These are phyloP conservation scores for Agrotis puta DNA, from an alignment of 2,888 invertebrate genomes.

Conservation along the genomic window DNA sequence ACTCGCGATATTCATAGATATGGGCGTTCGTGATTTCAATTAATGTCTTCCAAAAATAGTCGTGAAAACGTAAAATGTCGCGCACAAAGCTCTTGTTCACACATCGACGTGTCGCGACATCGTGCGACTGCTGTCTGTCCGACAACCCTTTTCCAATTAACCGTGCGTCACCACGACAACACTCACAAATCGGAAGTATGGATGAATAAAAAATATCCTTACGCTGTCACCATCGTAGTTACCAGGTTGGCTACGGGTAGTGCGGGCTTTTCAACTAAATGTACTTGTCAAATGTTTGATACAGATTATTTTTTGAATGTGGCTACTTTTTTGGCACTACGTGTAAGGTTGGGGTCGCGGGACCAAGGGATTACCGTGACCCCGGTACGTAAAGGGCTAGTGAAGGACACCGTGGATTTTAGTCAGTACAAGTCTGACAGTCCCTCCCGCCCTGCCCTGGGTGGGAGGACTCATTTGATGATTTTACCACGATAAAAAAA, in stretches of 20 bases:
- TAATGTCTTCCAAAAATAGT: constrained; percentile 64
- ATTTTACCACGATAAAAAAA: no score
- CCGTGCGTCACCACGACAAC: constrained; percentile 75
- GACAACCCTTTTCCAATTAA: constrained; percentile 77
- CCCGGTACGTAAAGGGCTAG: no score
- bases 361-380: no score
- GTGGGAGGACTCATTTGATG: no score
- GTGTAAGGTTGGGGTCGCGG: no score
- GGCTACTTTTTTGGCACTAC: neutral
- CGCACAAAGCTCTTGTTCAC: constrained; percentile 52
- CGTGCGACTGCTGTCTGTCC: constrained; percentile 55
- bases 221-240: constrained; percentile 9
- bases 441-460: no score
- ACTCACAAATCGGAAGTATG: constrained; percentile 65
- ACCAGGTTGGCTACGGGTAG: neutral
- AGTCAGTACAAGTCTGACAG: no score
- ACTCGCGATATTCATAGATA: constrained; percentile 43
- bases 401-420: no score
- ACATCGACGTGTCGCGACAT: constrained; percentile 56
- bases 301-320: neutral
- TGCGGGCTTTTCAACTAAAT: constrained; percentile 10
- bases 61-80: constrained; percentile 39
- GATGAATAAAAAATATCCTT: constrained; percentile 59
- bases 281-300: constrained; percentile 7
- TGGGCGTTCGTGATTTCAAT: constrained; percentile 65